Conservation (phyloP, 1,140 invertebrate species). For the Calephelis nemesis region DNA sequence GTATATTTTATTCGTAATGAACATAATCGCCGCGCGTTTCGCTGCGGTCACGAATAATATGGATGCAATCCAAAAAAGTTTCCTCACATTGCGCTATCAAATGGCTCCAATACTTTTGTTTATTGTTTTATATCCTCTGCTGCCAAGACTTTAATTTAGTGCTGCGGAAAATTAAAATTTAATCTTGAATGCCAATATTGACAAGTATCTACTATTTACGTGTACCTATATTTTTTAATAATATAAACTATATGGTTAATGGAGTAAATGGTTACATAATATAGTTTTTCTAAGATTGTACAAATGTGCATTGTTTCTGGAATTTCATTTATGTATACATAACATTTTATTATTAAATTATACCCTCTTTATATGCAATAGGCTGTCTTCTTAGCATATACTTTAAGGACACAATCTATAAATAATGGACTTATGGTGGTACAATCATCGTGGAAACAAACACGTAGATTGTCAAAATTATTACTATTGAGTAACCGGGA, state of each 20-base stretch:
- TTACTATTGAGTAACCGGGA: too few species aligned
- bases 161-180: neutral
- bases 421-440: too few species aligned
- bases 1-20: constrained; percentile 38
- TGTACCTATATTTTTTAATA: too few species aligned
- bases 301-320: too few species aligned
- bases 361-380: too few species aligned
- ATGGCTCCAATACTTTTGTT: constrained; percentile 47
- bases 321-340: too few species aligned
- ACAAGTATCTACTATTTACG: constrained; percentile 27
- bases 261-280: neutral
- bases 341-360: too few species aligned
- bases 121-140: constrained; percentile 48
- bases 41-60: constrained; percentile 61
- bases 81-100: constrained; percentile 46
- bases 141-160: constrained; percentile 50
- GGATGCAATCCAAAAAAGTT: constrained; percentile 69
- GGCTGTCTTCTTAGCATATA: too few species aligned
- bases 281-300: too few species aligned
- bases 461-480: too few species aligned
- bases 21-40: constrained; percentile 44
- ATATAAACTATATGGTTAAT: neutral
- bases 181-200: constrained; percentile 1
- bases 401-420: too few species aligned
- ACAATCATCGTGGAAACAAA: too few species aligned